Evolutionary conservation across 2,113 vertebrate species (phyloP).

Genomic region (Platichthys flesus): DNA sequence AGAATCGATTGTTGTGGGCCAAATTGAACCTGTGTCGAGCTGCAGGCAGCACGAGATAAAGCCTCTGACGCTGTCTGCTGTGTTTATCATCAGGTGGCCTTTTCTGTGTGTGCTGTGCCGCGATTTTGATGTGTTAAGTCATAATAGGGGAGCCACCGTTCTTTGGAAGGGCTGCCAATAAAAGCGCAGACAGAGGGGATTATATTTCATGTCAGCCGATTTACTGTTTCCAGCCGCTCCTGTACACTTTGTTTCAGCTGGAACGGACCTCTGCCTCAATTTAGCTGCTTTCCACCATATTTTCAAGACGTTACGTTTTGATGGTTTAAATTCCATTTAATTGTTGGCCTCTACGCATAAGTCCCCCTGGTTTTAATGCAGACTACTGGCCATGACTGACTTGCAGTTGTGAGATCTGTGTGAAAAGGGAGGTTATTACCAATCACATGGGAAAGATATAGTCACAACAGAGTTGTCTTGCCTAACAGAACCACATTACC

Average conservation of each 20-base stretch:
- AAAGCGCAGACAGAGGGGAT: slow-evolving; percentile 80
- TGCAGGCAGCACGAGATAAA: slow-evolving; percentile 79
- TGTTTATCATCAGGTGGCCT: slow-evolving; percentile 85
- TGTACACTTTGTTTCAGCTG: slow-evolving; percentile 49
- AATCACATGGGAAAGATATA: not conserved
- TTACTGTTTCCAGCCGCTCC: slow-evolving; percentile 67
- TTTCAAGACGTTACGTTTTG: slow-evolving; percentile 13
- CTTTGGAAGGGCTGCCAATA: slow-evolving; percentile 83
- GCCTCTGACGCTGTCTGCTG: slow-evolving; percentile 77
- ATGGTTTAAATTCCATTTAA: slow-evolving; percentile 2
- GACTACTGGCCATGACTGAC: not conserved
- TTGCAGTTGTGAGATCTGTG: not conserved
- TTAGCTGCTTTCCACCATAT: slow-evolving; percentile 8
- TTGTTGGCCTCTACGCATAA: not conserved
- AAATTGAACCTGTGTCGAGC: slow-evolving; percentile 82
- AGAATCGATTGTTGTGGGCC: slow-evolving; percentile 83
- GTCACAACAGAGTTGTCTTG: not conserved
- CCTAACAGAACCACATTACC: slow-evolving; percentile 1
- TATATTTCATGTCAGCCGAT: slow-evolving; percentile 79
- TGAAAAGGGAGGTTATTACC: not conserved
- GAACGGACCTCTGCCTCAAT: slow-evolving; percentile 24
- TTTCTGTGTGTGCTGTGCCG: slow-evolving; percentile 83
- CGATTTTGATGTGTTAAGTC: slow-evolving; percentile 86
- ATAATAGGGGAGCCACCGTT: slow-evolving; percentile 82
- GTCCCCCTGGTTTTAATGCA: not conserved